Evolutionary conservation across 2,888 invertebrate genomes (phyloP).

Genomic region (Thymelicus acteon): DNA sequence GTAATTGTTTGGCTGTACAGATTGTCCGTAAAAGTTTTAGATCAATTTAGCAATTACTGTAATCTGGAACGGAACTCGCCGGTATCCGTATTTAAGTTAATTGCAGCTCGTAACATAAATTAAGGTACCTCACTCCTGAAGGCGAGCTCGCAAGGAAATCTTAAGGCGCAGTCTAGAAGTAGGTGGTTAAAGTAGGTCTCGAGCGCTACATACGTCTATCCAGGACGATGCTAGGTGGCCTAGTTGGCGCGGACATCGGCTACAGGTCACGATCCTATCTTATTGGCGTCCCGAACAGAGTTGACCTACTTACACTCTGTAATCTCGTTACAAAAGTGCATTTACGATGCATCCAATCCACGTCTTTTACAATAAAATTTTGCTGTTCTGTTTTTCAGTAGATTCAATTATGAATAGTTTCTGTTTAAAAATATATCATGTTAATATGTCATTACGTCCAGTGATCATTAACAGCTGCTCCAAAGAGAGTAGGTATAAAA

Average conservation of each 20-base stretch:
- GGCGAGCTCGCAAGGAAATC: slow-evolving; percentile 24
- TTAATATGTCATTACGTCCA: too few species aligned
- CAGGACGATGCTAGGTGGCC: slow-evolving; percentile 72
- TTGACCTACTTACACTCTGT: slow-evolving; percentile 35
- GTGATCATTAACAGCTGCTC: too few species aligned
- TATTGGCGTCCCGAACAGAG: slow-evolving; percentile 44
- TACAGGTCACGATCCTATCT: slow-evolving; percentile 53
- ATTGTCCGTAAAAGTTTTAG: slow-evolving; percentile 12
- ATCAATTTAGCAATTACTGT: slow-evolving; percentile 17
- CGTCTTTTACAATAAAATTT: too few species aligned
- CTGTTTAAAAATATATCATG: neutral
- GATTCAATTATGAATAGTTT: neutral
- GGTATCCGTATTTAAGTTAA: slow-evolving; percentile 27
- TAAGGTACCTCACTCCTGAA: neutral
- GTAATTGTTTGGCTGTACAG: slow-evolving; percentile 15
- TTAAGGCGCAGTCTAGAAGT: slow-evolving; percentile 24
- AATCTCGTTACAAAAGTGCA: slow-evolving; percentile 30
- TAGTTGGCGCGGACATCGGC: slow-evolving; percentile 63
- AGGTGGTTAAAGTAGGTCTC: slow-evolving; percentile 51
- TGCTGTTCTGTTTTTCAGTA: too few species aligned
- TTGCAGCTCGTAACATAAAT: slow-evolving; percentile 9
- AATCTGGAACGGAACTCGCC: slow-evolving; percentile 25
- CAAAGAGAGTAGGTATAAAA: too few species aligned
- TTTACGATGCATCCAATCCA: neutral
- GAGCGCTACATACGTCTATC: slow-evolving; percentile 48